A percentile compares a stretch with the other conserved stretches of the same genome.
These are phyloP conservation scores for Dermatemys mawii DNA, from an alignment of 2,113 vertebrate species.

Conservation along the genomic window DNA sequence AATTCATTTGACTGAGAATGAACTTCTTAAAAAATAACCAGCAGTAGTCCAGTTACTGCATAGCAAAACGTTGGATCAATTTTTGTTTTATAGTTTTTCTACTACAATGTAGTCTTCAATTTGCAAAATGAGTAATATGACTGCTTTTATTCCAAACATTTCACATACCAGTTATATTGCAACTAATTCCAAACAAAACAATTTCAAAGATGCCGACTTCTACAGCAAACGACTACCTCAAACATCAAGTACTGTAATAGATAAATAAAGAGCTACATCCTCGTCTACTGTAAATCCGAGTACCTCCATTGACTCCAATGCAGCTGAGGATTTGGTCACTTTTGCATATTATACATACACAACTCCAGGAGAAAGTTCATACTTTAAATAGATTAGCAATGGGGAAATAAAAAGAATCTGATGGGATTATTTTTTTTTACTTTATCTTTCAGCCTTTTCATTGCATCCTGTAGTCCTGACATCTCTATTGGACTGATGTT, in stretches of 20 bases:
- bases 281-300: not conserved
- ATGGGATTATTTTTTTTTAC: not conserved
- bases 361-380: not conserved
- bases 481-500: not conserved
- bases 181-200: not conserved
- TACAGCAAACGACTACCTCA: not conserved
- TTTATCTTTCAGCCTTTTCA: not conserved
- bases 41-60: conserved; percentile 26
- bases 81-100: not conserved
- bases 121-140: not conserved
- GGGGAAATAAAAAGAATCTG: not conserved
- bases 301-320: not conserved
- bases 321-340: not conserved
- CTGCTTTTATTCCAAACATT: not conserved
- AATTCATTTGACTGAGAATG: conserved; percentile 69
- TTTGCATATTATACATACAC: not conserved
- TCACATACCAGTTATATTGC: not conserved
- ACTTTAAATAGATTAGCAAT: too few species aligned
- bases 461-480: not conserved
- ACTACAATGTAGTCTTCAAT: conserved; percentile 3
- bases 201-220: not conserved
- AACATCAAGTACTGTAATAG: not conserved
- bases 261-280: not conserved
- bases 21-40: conserved; percentile 67
- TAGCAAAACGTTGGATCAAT: conserved; percentile 34